Base-by-base conservation (phyloP, 2,797 vertebrate genomes). In the Paratrypauchen microcephalus region DNA sequence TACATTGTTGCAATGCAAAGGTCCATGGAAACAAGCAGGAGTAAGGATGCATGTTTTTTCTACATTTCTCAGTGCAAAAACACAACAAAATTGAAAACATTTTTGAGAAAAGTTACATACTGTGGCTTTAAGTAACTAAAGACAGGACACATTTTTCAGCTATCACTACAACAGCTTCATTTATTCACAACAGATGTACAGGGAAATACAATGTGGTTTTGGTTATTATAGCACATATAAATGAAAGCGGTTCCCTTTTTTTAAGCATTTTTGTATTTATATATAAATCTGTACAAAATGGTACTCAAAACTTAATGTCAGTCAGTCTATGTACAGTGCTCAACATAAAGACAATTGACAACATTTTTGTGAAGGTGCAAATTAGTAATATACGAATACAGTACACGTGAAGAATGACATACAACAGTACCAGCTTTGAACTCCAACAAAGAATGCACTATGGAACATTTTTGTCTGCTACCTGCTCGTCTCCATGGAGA, bases 281-380 rank as follows among this genome's bases (percentile, higher is more conserved):
- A 64, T 75, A 80, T 59, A 81, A 65, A 86, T 79, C 62, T 76
- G 74, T 82, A 88, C 78, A 88, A 81, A 63, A 78, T 72, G 61
- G 72, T 71, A 74, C 36, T 59, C 69, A 70, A 45, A 70, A 79
- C 69, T 72, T 52, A 84, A 82, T 82, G 13, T 41, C 39, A 41
- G 76, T 86, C 74, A 82, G 59, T 70, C 54, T 84, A 76, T 84
- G 59, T 78, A 86, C 81, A 86, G 58, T 19, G 73, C 50, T 76
- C 61, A 68, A 68, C 66, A 19, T 48, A 32, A 61, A 47, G 21
- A 62, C 23, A 75, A 66, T 75, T 3, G 61, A 45, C 12, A 16
- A 2, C 12, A 24, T 12, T 63, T 16, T 47, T 48, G 24, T 48
- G 45, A 26, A 50, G 63, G 63, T 65, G 63, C 62, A 65, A 50